Percentiles rank a stretch among this genome's conserved stretches.
These are phyloP conservation scores for Chinchilla lanigera DNA, from an alignment of 2,113 vertebrate genomes.

Conservation along the genomic window DNA sequence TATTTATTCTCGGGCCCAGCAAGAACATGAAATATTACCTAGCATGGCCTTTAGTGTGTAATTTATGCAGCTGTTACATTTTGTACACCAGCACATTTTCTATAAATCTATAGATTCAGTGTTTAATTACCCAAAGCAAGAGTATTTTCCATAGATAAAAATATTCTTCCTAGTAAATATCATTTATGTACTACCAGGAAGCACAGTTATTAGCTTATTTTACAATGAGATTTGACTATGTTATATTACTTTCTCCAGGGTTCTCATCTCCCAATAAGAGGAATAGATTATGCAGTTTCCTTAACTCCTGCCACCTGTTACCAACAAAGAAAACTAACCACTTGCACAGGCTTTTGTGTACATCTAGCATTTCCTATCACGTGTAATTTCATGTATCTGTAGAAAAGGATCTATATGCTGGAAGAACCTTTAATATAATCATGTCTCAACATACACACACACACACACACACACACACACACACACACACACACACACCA, in stretches of 20 bases:
- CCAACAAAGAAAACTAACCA: not conserved
- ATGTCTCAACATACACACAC: not conserved
- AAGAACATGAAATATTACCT: not conserved
- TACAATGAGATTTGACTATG: not conserved
- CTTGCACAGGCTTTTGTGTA: not conserved
- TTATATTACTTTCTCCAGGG: not conserved
- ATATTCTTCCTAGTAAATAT: not conserved
- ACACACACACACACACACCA: not conserved
- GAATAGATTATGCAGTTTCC: not conserved
- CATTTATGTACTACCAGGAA: not conserved
- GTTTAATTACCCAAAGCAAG: constrained; percentile 33
- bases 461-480: not conserved
- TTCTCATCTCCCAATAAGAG: not conserved
- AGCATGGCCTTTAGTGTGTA: not conserved
- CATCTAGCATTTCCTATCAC: not conserved
- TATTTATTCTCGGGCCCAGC: no score
- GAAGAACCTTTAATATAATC: not conserved
- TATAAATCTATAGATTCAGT: not conserved
- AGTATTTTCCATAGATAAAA: not conserved
- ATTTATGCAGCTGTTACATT: constrained; percentile 6
- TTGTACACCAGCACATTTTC: not conserved
- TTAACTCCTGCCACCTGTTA: not conserved
- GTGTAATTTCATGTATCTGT: not conserved
- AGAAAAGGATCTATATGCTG: not conserved
- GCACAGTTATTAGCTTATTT: not conserved